Conservation (phyloP, 1,140 invertebrate species). For the Lepidurus couesii region DNA sequence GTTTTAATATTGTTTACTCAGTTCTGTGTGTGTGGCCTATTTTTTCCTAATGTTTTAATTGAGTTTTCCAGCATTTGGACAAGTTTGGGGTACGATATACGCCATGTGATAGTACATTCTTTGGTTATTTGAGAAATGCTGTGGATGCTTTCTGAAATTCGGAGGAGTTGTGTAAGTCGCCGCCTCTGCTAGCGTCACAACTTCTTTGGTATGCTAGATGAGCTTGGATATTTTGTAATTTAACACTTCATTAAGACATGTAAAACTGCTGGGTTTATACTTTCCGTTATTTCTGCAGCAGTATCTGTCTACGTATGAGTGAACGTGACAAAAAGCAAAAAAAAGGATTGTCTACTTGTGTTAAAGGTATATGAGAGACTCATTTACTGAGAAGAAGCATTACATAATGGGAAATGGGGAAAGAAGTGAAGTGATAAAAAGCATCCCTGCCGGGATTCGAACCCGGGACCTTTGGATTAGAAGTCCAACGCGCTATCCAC, state of each 20-base stretch:
- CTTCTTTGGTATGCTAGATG: conserved; percentile 7
- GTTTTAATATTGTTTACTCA: conserved; percentile 30
- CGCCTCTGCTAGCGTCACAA: neutral
- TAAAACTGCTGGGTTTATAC: neutral
- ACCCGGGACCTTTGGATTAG: conserved; percentile 41
- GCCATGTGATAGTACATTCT: conserved; percentile 17
- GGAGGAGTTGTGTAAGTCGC: neutral
- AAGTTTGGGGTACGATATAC: neutral
- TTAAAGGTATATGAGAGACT: no score
- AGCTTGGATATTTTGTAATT: neutral
- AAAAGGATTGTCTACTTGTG: no score
- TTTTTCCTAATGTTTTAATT: neutral
- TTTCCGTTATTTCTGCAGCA: neutral
- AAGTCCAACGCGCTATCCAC: conserved; percentile 42
- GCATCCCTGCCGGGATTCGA: conserved; percentile 40
- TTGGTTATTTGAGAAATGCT: neutral
- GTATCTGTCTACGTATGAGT: no score
- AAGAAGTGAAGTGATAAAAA: neutral
- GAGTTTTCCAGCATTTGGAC: neutral
- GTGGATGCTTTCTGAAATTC: neutral
- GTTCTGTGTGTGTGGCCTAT: neutral
- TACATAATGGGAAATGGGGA: neutral
- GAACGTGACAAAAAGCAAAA: no score
- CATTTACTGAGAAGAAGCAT: no score
- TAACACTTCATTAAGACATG: neutral